Evolutionary conservation across 2,113 vertebrate genomes (phyloP), one percentile per base, ranked within the genome.

Genomic region (Pantherophis guttatus): DNA sequence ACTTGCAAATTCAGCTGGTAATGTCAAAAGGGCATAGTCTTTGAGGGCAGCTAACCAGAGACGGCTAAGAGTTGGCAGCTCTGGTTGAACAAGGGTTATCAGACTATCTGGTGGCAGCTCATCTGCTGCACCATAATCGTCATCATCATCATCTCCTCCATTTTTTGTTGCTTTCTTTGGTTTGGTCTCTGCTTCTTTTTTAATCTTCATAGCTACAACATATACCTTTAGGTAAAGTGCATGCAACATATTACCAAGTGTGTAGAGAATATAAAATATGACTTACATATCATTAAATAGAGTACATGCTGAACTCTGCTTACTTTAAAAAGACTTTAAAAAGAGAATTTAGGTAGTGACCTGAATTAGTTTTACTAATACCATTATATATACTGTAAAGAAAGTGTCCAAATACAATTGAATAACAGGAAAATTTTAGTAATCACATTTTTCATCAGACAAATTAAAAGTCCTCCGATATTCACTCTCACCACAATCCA

Each of bases 1-100:
- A 94, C 99, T 99, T 94, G 99, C 98, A 97, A 99, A 99, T 96
- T 99, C 99, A 6, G 99, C 97, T 58, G 99, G 99, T 95, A 99
- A 97, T 58, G 99, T 99, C 95, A 99, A 97, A 95, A 99, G 98
- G 0, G 99, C 99, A 0, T 99, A 99, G 97, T 99, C 99, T 93
- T 98, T 98, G 94, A 99, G 97, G 0, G 98, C 98, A 70, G 99
- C 99, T 95, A 99, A 96, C 99, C 99, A 99, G 90, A 99, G 98
- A 17, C 98, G 98, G 95, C 99, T 99, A 87, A 99, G 98, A 0
- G 98, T 98, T 1, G 99, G 99, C 93, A 99, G 97, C 94, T 99
- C 99, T 0, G 99, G 99, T 92, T 99, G 98, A 24, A 99, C 99
- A 57, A 99, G 97, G 0, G 97, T 99, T 97, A 99, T 99, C 95